Conservation (phyloP, 1,140 invertebrate genomes). For the Camponotus pennsylvanicus region DNA sequence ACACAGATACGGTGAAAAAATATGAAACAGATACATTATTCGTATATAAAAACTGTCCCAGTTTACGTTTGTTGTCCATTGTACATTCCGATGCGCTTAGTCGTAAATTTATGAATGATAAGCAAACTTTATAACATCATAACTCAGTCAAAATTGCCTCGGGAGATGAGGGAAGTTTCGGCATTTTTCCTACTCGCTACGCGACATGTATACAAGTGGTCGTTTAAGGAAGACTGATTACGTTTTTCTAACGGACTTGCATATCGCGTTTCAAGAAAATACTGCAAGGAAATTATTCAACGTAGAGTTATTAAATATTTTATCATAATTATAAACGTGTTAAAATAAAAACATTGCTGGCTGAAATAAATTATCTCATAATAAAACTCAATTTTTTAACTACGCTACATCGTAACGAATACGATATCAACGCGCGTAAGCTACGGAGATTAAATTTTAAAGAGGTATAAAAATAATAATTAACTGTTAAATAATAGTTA, state of each 20-base stretch:
- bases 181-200: constrained; percentile 45
- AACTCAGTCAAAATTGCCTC: constrained; percentile 61
- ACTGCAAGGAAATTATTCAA: constrained; percentile 18
- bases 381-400: background rate
- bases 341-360: background rate
- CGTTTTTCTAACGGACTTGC: constrained; percentile 3
- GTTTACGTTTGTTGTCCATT: constrained; percentile 44
- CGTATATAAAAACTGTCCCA: constrained; percentile 40
- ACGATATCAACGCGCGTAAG: background rate
- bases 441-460: constrained; percentile 12
- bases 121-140: constrained; percentile 52
- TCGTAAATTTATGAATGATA: constrained; percentile 63
- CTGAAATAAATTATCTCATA: constrained; percentile 12
- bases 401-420: background rate
- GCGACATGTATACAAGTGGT: constrained; percentile 41
- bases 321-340: background rate
- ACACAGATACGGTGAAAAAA: constrained; percentile 25
- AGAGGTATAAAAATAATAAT: background rate
- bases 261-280: constrained; percentile 4
- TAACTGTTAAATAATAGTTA: background rate
- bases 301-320: background rate
- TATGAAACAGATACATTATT: constrained; percentile 49
- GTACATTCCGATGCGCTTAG: constrained; percentile 27
- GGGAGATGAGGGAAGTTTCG: constrained; percentile 50
- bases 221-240: constrained; percentile 11